These are phyloP conservation scores for Actias luna DNA, from an alignment of 2,888 invertebrate species.

Conservation along the genomic window DNA sequence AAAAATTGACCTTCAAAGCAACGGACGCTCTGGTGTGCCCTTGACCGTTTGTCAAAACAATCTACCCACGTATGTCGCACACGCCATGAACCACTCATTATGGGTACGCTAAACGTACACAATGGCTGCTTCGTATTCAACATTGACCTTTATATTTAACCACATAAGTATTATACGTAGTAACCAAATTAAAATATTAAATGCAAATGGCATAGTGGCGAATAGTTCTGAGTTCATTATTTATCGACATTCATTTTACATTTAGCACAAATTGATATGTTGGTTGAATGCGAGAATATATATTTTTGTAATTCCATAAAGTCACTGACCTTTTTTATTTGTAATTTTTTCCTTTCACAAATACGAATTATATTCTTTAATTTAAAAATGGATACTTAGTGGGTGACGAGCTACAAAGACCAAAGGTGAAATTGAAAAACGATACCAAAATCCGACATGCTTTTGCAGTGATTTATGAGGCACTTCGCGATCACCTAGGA, in stretches of 20 bases:
- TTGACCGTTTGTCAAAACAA: constrained; percentile 45
- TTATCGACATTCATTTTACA: constrained; percentile 10
- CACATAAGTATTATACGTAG: constrained; percentile 27
- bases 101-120: constrained; percentile 33
- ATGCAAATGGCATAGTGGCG: constrained; percentile 7
- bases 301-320: background rate
- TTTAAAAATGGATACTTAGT: background rate
- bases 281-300: background rate
- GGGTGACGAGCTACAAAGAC: no score
- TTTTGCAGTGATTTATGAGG: no score
- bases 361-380: background rate
- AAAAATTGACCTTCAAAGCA: constrained; percentile 40
- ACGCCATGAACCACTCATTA: constrained; percentile 35
- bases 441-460: no score
- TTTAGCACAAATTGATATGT: background rate
- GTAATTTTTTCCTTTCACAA: background rate
- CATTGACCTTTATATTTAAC: constrained; percentile 39
- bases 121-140: constrained; percentile 38
- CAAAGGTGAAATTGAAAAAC: no score
- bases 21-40: constrained; percentile 38
- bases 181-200: background rate
- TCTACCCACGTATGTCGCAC: constrained; percentile 42
- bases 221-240: background rate
- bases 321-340: background rate
- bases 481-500: no score